These are phyloP conservation scores for Stylophora pistillata DNA, from an alignment of 64 coral and sea anemone genomes.

Conservation along the genomic window DNA sequence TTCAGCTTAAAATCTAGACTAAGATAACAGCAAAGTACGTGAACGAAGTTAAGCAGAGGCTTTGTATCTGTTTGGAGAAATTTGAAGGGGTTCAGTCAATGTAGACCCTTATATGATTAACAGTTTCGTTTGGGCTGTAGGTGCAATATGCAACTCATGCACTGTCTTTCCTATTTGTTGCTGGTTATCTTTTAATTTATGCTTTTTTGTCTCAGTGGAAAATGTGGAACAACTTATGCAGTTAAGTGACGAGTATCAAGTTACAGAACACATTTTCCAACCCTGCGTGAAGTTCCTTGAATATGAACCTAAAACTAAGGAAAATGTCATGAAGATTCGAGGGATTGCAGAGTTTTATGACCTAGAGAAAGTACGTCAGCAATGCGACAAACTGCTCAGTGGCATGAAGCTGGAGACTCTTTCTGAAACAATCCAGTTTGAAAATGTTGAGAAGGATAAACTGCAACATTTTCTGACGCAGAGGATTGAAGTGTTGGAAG, in stretches of 20 bases:
- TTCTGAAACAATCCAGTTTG: neutral
- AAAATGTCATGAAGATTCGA: neutral
- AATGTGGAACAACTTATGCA: slow-evolving; percentile 1
- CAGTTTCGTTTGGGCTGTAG: too few species aligned
- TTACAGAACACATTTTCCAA: neutral
- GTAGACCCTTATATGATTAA: too few species aligned
- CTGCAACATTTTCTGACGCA: neutral
- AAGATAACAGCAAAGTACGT: too few species aligned
- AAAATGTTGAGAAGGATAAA: neutral
- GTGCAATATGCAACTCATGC: too few species aligned
- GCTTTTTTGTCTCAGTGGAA: neutral
- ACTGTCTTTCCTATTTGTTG: too few species aligned
- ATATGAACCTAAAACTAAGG: neutral
- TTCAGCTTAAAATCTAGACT: too few species aligned
- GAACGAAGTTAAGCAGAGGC: too few species aligned
- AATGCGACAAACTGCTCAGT: neutral
- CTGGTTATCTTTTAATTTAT: neutral
- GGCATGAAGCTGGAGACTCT: neutral
- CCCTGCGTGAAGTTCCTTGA: neutral
- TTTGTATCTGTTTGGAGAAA: too few species aligned
- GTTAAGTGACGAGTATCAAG: slow-evolving; percentile 6
- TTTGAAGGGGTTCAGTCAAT: too few species aligned
- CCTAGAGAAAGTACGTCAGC: neutral
- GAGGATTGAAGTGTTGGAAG: neutral
- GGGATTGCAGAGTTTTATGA: neutral